Evolutionary conservation across 2,797 vertebrate genomes (phyloP), one percentile per base, ranked within the genome.

Genomic region (Lacerta bilineata): DNA sequence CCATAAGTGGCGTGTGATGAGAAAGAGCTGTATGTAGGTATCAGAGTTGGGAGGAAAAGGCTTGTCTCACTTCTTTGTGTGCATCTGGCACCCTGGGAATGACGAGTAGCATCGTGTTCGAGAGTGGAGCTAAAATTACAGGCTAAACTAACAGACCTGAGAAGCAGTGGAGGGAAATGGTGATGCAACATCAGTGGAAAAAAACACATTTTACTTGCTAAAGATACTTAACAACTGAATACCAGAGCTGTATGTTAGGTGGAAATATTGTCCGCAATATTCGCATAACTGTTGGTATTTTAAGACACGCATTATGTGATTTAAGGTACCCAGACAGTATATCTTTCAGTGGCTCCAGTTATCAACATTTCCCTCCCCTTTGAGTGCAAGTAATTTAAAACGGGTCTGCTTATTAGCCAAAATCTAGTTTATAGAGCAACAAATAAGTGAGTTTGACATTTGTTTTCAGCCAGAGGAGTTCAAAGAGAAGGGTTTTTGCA

Each of bases 401-500:
- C 10, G 27, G 10, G 25, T 81, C 29, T 75, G 27, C 66, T 88
- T 69, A n/a, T 43, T 89, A 86, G 79, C 74, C n/a, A 36, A 87
- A 82, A 84, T 80, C 41, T n/a, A 72, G n/a, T 89, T 85, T 41
- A 86, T 43, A 76, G 33, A 55, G 41, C 66, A 78, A 85, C 64
- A 59, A 80, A 92, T 92, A 87, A 9, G 55, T 23, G 5, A 90
- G 11, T 2, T 1, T 92, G 25, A 4, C 15, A 88, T 93, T 94
- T 93, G 89, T 93, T 95, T 92, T 95, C 91, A 89, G 9, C 43
- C 83, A 2, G 36, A 90, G 86, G 8, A 88, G 43, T 88, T 91
- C 61, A 36, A 46, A 75, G 86, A 55, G 25, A 88, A 46, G 17
- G 89, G 43, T 90, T 18, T 89, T 92, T 74, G 36, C 86, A 90